Evolutionary conservation across 2,797 vertebrate genomes (phyloP).

Genomic region (Trematomus bernacchii): DNA sequence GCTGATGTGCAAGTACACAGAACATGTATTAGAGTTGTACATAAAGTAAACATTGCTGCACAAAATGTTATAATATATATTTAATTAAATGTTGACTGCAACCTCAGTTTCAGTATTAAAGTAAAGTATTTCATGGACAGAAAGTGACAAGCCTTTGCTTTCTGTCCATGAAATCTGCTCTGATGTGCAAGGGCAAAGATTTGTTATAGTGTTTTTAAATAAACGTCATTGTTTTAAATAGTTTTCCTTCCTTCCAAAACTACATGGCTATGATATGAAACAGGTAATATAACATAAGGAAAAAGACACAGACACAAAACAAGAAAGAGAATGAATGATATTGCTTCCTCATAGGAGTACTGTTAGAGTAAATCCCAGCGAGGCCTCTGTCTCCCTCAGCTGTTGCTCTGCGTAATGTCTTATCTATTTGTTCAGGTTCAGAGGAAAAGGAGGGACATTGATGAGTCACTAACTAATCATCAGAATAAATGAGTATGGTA

Average conservation of each 20-base stretch:
- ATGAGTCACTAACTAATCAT: constrained; percentile 1
- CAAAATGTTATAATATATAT: no score
- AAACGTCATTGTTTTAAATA: neutral
- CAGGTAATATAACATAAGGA: neutral
- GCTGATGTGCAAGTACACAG: neutral
- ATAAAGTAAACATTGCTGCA: neutral
- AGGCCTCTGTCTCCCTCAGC: constrained; percentile 21
- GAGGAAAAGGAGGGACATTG: fast-evolving
- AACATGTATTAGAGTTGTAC: neutral
- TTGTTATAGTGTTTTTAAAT: neutral
- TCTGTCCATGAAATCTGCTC: no score
- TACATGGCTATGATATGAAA: neutral
- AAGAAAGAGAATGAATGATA: neutral
- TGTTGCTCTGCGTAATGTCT: constrained; percentile 30
- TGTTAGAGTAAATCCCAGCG: neutral
- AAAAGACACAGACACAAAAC: neutral
- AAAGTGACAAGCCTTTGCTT: no score
- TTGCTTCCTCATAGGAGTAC: neutral
- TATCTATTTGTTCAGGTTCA: constrained; percentile 34
- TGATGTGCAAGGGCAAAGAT: neutral
- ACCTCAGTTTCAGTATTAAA: neutral
- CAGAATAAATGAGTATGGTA: constrained; percentile 6
- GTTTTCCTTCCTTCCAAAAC: neutral
- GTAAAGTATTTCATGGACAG: neutral
- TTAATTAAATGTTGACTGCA: no score